phyloP scores from a whole-genome alignment of 2,888 invertebrate species.

The Drosophila austrosaltans region DNA sequence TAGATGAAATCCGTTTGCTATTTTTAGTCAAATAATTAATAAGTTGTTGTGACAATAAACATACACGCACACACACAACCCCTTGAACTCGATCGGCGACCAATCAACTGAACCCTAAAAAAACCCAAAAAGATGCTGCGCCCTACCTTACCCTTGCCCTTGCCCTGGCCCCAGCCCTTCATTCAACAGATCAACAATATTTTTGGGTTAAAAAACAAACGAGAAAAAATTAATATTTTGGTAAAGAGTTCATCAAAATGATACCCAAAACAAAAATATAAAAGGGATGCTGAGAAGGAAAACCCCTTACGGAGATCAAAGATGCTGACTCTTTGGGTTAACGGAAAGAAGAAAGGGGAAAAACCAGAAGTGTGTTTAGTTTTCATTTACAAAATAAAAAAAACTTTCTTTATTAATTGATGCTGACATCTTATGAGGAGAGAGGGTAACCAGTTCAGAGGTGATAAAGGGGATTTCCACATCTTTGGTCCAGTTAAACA shows the following conservation, averaged over 20 bases:
- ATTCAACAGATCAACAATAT: conserved; percentile 50
- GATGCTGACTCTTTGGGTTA: conserved; percentile 52
- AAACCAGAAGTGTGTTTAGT: conserved; percentile 51
- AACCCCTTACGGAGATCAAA: conserved; percentile 57
- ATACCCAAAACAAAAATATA: conserved; percentile 23
- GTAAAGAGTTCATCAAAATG: conserved; percentile 60
- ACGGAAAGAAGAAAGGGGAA: conserved; percentile 10
- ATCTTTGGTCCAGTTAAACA: conserved; percentile 62
- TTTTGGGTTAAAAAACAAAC: conserved; percentile 57
- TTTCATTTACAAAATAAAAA: conserved; percentile 59
- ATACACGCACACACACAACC: conserved; percentile 19
- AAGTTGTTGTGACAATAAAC: conserved; percentile 73
- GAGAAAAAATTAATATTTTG: conserved; percentile 47
- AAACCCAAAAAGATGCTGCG: conserved; percentile 31
- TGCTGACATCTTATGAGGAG: conserved; percentile 48
- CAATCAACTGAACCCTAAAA: conserved; percentile 40
- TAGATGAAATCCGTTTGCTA: conserved; percentile 53
- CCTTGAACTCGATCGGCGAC: conserved; percentile 32
- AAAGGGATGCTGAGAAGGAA: conserved; percentile 45
- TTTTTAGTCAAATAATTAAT: conserved; percentile 64
- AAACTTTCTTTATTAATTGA: conserved; percentile 71
- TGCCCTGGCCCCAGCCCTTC: conserved; percentile 26
- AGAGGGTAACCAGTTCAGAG: conserved; percentile 53
- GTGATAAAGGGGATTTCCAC: conserved; percentile 50
- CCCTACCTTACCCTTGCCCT: not conserved